A percentile compares a stretch with the other conserved stretches of the same genome.
phyloP scores from a whole-genome alignment of 2,797 vertebrate species.

The Onychomys arenicola region DNA sequence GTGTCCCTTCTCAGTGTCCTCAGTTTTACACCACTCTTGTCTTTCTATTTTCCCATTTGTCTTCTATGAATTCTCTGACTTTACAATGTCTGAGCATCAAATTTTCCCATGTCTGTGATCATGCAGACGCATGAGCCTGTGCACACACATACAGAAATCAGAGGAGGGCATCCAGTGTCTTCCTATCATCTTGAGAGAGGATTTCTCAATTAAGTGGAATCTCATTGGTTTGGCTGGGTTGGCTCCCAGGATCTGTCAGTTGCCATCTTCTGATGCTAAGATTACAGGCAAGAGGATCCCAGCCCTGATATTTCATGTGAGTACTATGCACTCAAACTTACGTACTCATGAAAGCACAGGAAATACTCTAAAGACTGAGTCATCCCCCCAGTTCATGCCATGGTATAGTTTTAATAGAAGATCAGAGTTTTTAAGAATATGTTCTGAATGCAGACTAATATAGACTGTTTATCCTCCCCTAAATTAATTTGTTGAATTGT shows the following conservation, averaged over 20 bases:
- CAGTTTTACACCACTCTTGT: too few species aligned
- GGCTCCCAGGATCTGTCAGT: background rate
- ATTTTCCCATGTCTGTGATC: background rate
- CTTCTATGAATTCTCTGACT: background rate
- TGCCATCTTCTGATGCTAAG: background rate
- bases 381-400: background rate
- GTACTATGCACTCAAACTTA: background rate
- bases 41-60: background rate
- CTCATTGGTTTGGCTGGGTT: background rate
- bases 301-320: background rate
- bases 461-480: background rate
- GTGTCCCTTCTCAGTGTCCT: background rate
- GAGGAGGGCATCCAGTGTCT: background rate
- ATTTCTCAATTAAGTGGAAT: background rate
- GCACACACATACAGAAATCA: background rate
- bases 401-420: background rate
- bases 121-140: background rate
- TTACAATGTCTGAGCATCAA: background rate
- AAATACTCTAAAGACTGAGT: background rate
- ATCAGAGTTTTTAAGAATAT: background rate
- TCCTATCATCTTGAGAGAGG: background rate
- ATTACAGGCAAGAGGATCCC: background rate
- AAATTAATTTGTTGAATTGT: background rate
- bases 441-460: too few species aligned
- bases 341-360: background rate